Evolutionary conservation across 2,888 invertebrate species (phyloP).

Genomic region (Drosophila paramelanica): DNA sequence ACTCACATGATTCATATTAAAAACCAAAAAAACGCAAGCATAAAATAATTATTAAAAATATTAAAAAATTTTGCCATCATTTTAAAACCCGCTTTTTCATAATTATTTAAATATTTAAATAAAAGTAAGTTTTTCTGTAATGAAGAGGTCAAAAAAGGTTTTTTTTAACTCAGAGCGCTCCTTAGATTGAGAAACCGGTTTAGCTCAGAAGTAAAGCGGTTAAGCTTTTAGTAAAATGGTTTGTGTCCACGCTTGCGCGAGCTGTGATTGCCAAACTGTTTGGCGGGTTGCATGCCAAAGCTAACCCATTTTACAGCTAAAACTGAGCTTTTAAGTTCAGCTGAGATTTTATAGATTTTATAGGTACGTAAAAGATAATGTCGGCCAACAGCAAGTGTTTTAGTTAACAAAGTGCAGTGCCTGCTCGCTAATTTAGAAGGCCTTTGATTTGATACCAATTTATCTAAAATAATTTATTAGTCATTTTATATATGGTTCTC

Average conservation of each 20-base stretch:
- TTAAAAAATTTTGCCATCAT: not conserved
- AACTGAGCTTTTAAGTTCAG: not conserved
- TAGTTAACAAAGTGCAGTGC: too few relatives aligned
- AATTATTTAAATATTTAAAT: not conserved
- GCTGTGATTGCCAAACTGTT: not conserved
- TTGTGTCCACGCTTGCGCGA: conserved; percentile 1
- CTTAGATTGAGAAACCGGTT: conserved; percentile 34
- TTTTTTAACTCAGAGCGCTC: not conserved
- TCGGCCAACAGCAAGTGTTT: not conserved
- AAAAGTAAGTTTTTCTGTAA: not conserved
- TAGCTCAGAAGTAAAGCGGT: not conserved
- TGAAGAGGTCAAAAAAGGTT: not conserved
- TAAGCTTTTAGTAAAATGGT: not conserved
- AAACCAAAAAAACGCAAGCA: not conserved
- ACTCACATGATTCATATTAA: conserved; percentile 9
- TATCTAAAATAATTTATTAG: too few relatives aligned
- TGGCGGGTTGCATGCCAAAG: not conserved
- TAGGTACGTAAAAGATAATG: not conserved
- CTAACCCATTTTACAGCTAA: conserved; percentile 7
- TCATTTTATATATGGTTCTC: too few relatives aligned
- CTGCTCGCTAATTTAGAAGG: too few relatives aligned
- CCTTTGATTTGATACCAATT: too few relatives aligned
- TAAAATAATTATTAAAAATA: not conserved
- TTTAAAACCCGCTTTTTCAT: not conserved
- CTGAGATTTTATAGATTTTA: too few relatives aligned